Conservation (phyloP, 2,113 vertebrate genomes). For the Setophaga coronata region DNA sequence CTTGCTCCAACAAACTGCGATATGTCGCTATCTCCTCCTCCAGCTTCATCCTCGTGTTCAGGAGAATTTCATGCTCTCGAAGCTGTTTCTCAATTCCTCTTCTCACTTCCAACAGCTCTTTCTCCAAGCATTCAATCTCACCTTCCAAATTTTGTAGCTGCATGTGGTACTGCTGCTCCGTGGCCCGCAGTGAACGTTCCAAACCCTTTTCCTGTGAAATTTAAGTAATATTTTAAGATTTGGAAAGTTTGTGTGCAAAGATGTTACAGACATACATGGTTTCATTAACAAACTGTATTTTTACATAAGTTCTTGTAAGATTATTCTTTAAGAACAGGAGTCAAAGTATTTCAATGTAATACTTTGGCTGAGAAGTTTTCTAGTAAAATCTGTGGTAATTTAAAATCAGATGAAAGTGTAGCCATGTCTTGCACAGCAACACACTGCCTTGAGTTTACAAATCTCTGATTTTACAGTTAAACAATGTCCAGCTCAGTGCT, state of each 20-base stretch:
- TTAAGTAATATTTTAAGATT: background rate
- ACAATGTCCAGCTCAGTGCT: background rate
- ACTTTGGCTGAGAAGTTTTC: background rate
- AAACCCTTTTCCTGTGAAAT: conserved; percentile 87
- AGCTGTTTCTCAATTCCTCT: conserved; percentile 85
- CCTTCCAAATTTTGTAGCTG: conserved; percentile 86
- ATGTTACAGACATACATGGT: background rate
- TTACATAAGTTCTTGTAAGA: background rate
- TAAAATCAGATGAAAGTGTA: background rate
- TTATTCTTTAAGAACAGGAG: background rate
- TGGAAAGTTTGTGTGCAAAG: background rate
- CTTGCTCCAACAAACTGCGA: conserved; percentile 87
- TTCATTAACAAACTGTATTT: background rate
- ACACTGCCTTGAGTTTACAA: background rate
- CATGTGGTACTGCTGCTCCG: conserved; percentile 84
- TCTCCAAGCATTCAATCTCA: conserved; percentile 85
- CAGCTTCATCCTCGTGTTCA: conserved; percentile 94
- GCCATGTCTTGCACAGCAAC: background rate
- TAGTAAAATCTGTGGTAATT: background rate
- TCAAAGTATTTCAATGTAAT: background rate
- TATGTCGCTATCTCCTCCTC: conserved; percentile 94
- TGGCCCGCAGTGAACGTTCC: conserved; percentile 84
- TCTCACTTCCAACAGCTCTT: conserved; percentile 86
- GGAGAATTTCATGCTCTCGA: conserved; percentile 85
- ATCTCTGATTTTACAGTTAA: background rate